Evolutionary conservation across 2,113 vertebrate genomes (phyloP).

Genomic region (Forbesichthys agassizii): DNA sequence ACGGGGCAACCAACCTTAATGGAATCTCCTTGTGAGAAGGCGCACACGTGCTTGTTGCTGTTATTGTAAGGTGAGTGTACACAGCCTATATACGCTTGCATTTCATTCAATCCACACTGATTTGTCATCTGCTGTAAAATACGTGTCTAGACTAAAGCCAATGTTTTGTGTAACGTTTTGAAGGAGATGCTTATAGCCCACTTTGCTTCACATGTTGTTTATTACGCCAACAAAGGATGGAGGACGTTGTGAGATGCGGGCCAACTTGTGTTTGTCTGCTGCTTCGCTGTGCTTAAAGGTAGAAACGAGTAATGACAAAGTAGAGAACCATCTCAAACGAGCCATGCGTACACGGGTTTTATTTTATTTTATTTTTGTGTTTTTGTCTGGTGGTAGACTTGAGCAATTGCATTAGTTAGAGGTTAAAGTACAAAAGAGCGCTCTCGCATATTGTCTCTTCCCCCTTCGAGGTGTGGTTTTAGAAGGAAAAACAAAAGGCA

Average conservation of each 20-base stretch:
- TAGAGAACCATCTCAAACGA: slow-evolving; percentile 23
- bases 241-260: not conserved
- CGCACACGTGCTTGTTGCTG: slow-evolving; percentile 44
- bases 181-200: not conserved
- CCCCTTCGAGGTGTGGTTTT: slow-evolving; percentile 74
- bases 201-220: not conserved
- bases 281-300: slow-evolving; percentile 1
- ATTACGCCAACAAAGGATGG: not conserved
- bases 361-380: too few relatives aligned
- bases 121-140: not conserved
- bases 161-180: not conserved
- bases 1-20: slow-evolving; percentile 30
- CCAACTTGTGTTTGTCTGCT: not conserved
- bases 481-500: slow-evolving; percentile 52
- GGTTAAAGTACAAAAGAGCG: slow-evolving; percentile 19
- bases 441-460: slow-evolving; percentile 48
- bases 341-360: not conserved
- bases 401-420: slow-evolving; percentile 15
- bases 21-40: slow-evolving; percentile 47
- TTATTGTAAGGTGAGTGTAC: slow-evolving; percentile 61
- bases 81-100: not conserved
- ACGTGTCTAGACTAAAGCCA: too few relatives aligned
- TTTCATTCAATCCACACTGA: not conserved
- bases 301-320: slow-evolving; percentile 32
- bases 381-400: not conserved